Base-by-base conservation (phyloP, 2,113 vertebrate species). In the Gymnarchus niloticus region DNA sequence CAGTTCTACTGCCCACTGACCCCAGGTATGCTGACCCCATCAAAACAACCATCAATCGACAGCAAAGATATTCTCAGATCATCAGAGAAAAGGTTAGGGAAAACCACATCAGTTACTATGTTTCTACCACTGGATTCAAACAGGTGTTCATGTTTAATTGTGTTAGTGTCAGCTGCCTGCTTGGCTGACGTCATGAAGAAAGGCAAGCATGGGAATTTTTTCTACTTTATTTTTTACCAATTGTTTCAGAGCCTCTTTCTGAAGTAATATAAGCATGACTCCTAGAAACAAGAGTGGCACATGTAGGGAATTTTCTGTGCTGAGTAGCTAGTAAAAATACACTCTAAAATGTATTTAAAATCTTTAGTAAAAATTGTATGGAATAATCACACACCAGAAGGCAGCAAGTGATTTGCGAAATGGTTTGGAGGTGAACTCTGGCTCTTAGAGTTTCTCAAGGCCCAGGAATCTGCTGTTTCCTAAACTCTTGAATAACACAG, bases 381-480 rank as follows among this genome's bases (percentile, higher is more conserved):
- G 28, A 73, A 19, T 41, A 6, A 73, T 41, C 10, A 19, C 7
- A 10, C 49, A 0, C 57, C 33, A 23, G 37, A 78, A 25, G 69
- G 48, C 8, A 21, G 23, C 6, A 48, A 46, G 28, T 33, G 10
- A 33, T 28, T 28, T 19, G 14, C 28, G 25, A 10, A 9, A 46
- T 59, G 51, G n/a, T 48, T 23, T 84, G 61, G 54, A 57, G 8
- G 46, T 84, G 1, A 3, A 56, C 56, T 14, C 23, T 23, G 48
- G 46, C 37, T 23, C 52, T 7, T 17, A 8, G 10, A 57, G 7
- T 80, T 48, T 85, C 57, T 65, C 86, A 73, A 41, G 5, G 41
- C 41, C 41, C 89, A 85, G 91, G 90, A 91, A 92, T 93, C 91
- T 91, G 89, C 91, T 93, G 92, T 93, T 90, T 90, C 91, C 90